Base-by-base conservation (phyloP, 2,797 vertebrate species). In the Coregonus ussuriensis region DNA sequence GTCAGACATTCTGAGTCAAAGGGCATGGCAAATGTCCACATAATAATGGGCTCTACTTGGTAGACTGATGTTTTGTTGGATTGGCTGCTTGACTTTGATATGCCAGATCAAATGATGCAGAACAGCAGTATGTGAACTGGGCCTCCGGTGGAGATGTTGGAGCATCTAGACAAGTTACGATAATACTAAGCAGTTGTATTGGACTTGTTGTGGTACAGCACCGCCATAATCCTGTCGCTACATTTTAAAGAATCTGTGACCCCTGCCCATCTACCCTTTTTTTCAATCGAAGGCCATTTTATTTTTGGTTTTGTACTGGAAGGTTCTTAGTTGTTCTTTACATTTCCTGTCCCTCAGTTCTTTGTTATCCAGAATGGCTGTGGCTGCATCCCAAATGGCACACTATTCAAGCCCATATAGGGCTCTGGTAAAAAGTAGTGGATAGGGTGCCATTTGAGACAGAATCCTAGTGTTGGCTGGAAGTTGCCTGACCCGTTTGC, bases 21-120 rank as follows among this genome's bases (percentile, higher is more conserved):
- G 16, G 33, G 33, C 21, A 13, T 21, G 31, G 53, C 29, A 35
- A 11, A 4, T 59, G 6, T 21, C 37, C 29, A 37, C 72, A 13
- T 3, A 11, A 62, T 18, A 0, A 62, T 21, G 21, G 69, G 37
- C 5, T 11, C 33, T 6, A 29, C 31, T n/a, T n/a, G 37, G 16
- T 47, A 18, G 51, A 53, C 21, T 29, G 21, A 51, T 14, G 25
- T 15, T 54, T 72, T 31, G 31, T 13, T n/a, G n/a, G n/a, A 6
- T 71, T 9, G 18, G 31, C 53, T 71, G 13, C 16, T 29, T 41
- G 62, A 37, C 13, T 25, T 56, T 25, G 69, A 25, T 18, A 59
- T 70, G 59, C 56, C 59, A 37, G n/a, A 41, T 67, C 33, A 47
- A 75, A 79, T 75, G 74, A 79, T 18, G 73, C 78, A 53, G 73